A percentile compares a stretch with the other conserved stretches of the same genome.
Evolutionary conservation across 2,113 vertebrate genomes (phyloP).

Genomic region (Neofelis nebulosa): DNA sequence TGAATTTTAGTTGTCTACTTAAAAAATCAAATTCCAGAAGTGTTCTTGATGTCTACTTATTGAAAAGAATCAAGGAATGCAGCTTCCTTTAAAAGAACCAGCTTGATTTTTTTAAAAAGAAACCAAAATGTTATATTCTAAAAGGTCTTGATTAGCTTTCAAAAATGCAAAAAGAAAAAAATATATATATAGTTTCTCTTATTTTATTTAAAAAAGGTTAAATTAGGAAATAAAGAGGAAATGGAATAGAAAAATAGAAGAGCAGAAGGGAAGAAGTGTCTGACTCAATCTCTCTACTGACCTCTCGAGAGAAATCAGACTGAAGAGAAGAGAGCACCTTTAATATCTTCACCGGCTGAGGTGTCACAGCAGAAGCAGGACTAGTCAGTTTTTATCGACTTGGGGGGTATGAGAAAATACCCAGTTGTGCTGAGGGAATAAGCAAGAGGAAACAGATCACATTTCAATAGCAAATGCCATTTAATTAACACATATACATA

Average conservation of each 20-base stretch:
- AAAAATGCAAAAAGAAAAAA: conserved; percentile 37
- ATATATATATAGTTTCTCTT: background rate
- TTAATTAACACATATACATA: background rate
- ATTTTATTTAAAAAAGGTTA: conserved; percentile 36
- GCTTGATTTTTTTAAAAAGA: conserved; percentile 50
- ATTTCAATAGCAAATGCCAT: conserved; percentile 67
- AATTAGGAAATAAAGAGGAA: conserved; percentile 59
- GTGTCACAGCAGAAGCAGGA: conserved; percentile 77
- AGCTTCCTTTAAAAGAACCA: conserved; percentile 56
- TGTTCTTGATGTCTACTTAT: conserved; percentile 8
- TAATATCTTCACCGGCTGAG: conserved; percentile 77
- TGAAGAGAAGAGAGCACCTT: conserved; percentile 82
- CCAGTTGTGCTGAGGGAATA: conserved; percentile 82
- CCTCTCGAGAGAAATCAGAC: conserved; percentile 85
- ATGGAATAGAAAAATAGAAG: conserved; percentile 70
- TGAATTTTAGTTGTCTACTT: conserved; percentile 36
- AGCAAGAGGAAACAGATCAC: conserved; percentile 82
- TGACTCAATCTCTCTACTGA: conserved; percentile 82
- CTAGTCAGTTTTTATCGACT: conserved; percentile 81
- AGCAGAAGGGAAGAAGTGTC: conserved; percentile 64
- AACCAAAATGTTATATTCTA: conserved; percentile 18
- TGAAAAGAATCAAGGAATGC: conserved; percentile 40
- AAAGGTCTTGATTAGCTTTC: conserved; percentile 55
- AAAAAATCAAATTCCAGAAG: conserved; percentile 45
- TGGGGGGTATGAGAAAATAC: conserved; percentile 72